Evolutionary conservation across 2,797 vertebrate species (phyloP).

Genomic region (Neosilurus mollespiculum): DNA sequence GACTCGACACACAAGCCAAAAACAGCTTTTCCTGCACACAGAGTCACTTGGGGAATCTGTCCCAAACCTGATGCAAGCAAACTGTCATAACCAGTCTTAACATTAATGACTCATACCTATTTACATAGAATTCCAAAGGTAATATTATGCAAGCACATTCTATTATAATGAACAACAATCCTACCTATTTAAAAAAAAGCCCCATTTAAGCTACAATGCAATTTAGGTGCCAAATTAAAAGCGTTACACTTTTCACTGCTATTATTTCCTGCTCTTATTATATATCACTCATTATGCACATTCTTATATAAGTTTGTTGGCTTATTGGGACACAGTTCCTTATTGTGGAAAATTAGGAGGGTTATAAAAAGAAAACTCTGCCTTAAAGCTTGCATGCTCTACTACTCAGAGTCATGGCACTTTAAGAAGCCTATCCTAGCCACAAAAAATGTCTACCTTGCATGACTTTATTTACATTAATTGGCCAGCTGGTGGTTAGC

Average conservation of each 20-base stretch:
- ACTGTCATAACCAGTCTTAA: background rate
- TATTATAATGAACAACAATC: background rate
- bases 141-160: background rate
- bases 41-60: background rate
- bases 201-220: background rate
- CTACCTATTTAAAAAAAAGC: background rate
- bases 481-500: background rate
- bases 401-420: background rate
- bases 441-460: background rate
- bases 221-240: constrained; percentile 14
- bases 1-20: background rate
- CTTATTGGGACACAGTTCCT: background rate
- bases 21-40: background rate
- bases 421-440: background rate
- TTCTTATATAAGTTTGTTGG: constrained; percentile 19
- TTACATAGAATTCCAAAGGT: background rate
- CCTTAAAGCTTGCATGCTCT: background rate
- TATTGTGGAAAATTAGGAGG: constrained; percentile 12
- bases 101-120: constrained; percentile 10
- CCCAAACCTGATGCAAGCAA: constrained; percentile 12
- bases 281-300: constrained; percentile 32
- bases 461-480: constrained; percentile 35
- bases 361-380: constrained; percentile 1
- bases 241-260: background rate
- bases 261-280: background rate